Conservation (phyloP, 1,140 invertebrate species). For the Pseudomyrmex sp. region DNA sequence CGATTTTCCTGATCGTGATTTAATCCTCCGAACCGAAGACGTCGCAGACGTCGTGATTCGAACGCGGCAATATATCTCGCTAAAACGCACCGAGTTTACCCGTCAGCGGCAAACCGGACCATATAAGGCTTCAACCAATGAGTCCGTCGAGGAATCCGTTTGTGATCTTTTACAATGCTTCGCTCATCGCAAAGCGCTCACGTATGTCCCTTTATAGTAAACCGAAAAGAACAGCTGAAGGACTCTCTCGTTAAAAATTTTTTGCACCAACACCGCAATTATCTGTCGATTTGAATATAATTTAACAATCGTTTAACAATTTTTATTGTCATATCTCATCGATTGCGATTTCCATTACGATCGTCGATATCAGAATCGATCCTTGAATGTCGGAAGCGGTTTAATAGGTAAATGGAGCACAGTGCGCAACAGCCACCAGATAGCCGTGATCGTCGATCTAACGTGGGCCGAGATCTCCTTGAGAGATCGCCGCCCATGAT, state of each 20-base stretch:
- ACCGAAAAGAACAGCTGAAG: background rate
- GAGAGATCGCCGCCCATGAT: constrained; percentile 56
- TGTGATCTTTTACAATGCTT: constrained; percentile 34
- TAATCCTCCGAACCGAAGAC: background rate
- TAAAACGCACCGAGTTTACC: background rate
- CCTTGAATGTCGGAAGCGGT: constrained; percentile 30
- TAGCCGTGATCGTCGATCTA: constrained; percentile 36
- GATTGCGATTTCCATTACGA: background rate
- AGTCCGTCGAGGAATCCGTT: constrained; percentile 28
- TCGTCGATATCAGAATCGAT: background rate
- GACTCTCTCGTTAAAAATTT: no score
- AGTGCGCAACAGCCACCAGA: background rate
- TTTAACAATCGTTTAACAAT: no score
- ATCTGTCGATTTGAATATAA: no score
- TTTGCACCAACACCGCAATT: no score
- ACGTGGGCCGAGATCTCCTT: constrained; percentile 64
- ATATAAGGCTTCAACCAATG: constrained; percentile 60
- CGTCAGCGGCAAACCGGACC: constrained; percentile 19
- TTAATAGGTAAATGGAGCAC: constrained; percentile 61
- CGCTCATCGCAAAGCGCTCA: background rate
- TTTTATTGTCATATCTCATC: background rate
- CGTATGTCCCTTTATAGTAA: background rate
- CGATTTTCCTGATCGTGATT: no score
- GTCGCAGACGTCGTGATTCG: constrained; percentile 5
- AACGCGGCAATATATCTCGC: background rate